These are phyloP conservation scores for Falco punctatus DNA, from an alignment of 2,113 vertebrate species.

Conservation along the genomic window DNA sequence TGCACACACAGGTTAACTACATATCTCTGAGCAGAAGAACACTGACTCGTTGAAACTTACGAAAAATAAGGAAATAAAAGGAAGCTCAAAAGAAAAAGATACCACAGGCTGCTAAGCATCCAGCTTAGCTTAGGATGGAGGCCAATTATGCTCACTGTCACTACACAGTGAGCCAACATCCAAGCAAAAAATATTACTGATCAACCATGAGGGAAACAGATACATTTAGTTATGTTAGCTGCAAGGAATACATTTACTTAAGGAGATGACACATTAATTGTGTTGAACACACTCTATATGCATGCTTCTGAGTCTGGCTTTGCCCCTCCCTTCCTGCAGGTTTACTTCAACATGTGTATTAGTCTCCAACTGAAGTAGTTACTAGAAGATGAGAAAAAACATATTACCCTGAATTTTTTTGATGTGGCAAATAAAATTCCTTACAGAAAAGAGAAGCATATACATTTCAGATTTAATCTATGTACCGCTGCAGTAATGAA, in stretches of 20 bases:
- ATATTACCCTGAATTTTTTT: not conserved
- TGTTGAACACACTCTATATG: not conserved
- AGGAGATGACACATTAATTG: not conserved
- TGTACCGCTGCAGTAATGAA: not conserved
- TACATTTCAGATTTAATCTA: conserved; percentile 19
- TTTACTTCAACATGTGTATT: not conserved
- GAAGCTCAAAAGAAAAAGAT: not conserved
- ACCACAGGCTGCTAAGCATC: not conserved
- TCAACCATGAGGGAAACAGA: not conserved
- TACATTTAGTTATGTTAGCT: not conserved
- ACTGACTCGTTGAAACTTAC: not conserved
- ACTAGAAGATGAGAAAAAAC: not conserved
- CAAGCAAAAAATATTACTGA: not conserved
- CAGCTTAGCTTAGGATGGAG: not conserved
- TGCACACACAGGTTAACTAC: not conserved
- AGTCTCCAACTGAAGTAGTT: not conserved
- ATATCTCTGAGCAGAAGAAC: not conserved
- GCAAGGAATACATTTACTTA: not conserved
- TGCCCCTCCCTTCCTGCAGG: not conserved
- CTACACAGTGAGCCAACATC: not conserved
- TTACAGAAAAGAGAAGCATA: not conserved
- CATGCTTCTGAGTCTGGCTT: not conserved
- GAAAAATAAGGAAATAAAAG: not conserved
- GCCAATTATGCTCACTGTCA: not conserved
- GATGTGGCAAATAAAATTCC: not conserved